These are phyloP conservation scores for Luffia ferchaultella DNA, from an alignment of 2,888 invertebrate species.

Conservation along the genomic window DNA sequence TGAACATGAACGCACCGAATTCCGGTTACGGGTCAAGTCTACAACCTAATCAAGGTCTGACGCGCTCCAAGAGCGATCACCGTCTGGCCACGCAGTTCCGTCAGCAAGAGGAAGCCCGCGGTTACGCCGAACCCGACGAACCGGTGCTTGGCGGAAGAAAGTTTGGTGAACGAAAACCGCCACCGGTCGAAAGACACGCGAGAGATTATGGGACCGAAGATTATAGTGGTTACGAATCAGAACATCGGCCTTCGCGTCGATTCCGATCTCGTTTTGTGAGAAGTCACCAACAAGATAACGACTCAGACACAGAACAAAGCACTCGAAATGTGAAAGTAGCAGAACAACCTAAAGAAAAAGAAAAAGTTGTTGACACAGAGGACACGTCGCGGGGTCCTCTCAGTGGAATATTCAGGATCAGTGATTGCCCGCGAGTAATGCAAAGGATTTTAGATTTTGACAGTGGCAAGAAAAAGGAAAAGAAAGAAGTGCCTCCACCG, in stretches of 20 bases:
- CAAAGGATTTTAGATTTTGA: slow-evolving; percentile 86
- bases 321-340: slow-evolving; percentile 72
- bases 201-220: slow-evolving; percentile 71
- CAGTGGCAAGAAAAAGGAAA: slow-evolving; percentile 77
- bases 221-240: slow-evolving; percentile 75
- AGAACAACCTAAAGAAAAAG: slow-evolving; percentile 68
- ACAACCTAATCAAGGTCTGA: slow-evolving; percentile 78
- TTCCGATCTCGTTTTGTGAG: slow-evolving; percentile 77
- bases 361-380: slow-evolving; percentile 86
- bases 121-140: slow-evolving; percentile 72
- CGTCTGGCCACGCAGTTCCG: slow-evolving; percentile 88
- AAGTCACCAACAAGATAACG: slow-evolving; percentile 75
- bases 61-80: slow-evolving; percentile 94
- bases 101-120: slow-evolving; percentile 79
- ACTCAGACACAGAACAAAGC: slow-evolving; percentile 76
- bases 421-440: slow-evolving; percentile 89
- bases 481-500: slow-evolving; percentile 70
- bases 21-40: slow-evolving; percentile 65
- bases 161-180: slow-evolving; percentile 75
- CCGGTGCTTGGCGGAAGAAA: slow-evolving; percentile 78
- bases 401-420: slow-evolving; percentile 87
- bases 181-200: slow-evolving; percentile 59
- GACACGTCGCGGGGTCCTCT: slow-evolving; percentile 87
- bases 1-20: slow-evolving; percentile 76
- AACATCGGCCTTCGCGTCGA: slow-evolving; percentile 69